These are phyloP conservation scores for Erebia aethiops DNA, from an alignment of 2,888 invertebrate species.

Conservation along the genomic window DNA sequence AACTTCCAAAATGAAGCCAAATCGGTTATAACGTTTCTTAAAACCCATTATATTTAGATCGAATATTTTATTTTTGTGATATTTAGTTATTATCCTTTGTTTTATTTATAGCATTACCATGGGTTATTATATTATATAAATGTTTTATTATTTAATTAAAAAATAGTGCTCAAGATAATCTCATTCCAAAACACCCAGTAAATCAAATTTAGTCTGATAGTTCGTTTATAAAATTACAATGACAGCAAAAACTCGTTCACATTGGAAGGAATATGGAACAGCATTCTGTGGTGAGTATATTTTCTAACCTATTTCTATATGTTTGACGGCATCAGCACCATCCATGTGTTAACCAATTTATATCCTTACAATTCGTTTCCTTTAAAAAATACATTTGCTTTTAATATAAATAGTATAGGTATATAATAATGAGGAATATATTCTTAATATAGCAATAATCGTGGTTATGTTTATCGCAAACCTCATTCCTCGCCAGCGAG, in stretches of 20 bases:
- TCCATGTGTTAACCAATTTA: constrained; percentile 55
- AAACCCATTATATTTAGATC: constrained; percentile 76
- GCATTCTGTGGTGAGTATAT: constrained; percentile 79
- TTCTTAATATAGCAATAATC: constrained; percentile 32
- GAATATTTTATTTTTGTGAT: constrained; percentile 81
- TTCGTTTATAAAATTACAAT: constrained; percentile 60
- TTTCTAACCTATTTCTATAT: constrained; percentile 68
- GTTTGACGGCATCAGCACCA: constrained; percentile 48
- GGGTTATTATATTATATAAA: constrained; percentile 74
- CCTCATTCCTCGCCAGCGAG: constrained; percentile 36
- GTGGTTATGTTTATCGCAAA: constrained; percentile 43
- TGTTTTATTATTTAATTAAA: constrained; percentile 58
- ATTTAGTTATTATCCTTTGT: constrained; percentile 78
- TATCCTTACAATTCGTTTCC: not conserved
- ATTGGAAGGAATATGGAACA: constrained; percentile 83
- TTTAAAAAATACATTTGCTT: not conserved
- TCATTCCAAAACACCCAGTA: constrained; percentile 79
- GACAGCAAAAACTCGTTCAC: constrained; percentile 81
- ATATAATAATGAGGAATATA: constrained; percentile 3
- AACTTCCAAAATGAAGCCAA: constrained; percentile 81
- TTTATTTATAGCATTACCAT: constrained; percentile 73
- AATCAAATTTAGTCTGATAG: constrained; percentile 58
- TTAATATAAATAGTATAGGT: not conserved
- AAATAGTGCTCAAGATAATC: constrained; percentile 81
- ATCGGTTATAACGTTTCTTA: constrained; percentile 80